These are phyloP conservation scores for Eulithis prunata DNA, from an alignment of 2,888 invertebrate species.

Conservation along the genomic window DNA sequence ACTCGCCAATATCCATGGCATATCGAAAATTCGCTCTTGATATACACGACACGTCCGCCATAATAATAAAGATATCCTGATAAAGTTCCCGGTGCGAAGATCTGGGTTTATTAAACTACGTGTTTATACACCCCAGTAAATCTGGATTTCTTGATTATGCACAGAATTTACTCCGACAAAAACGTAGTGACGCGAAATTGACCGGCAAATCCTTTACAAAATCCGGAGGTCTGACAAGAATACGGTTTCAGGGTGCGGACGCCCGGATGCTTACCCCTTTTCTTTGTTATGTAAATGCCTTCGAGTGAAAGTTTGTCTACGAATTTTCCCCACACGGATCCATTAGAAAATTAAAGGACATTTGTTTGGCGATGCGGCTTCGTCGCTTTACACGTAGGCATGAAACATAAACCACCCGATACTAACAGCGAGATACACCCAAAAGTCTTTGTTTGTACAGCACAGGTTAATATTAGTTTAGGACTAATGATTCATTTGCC, in stretches of 20 bases:
- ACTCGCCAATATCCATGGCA: slow-evolving; percentile 29
- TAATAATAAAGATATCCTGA: slow-evolving; percentile 47
- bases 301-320: slow-evolving; percentile 70
- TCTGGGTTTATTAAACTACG: slow-evolving; percentile 54
- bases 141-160: slow-evolving; percentile 55
- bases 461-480: slow-evolving; percentile 74
- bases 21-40: slow-evolving; percentile 40
- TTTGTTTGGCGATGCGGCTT: slow-evolving; percentile 62
- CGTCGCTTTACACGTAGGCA: slow-evolving; percentile 16
- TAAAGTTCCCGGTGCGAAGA: slow-evolving; percentile 48
- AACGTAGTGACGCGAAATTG: slow-evolving; percentile 67
- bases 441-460: slow-evolving; percentile 64
- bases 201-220: slow-evolving; percentile 72
- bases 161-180: slow-evolving; percentile 61
- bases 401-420: slow-evolving; percentile 42
- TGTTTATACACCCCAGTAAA: slow-evolving; percentile 49
- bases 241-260: slow-evolving; percentile 69
- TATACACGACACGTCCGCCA: slow-evolving; percentile 46
- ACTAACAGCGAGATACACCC: slow-evolving; percentile 59
- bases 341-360: slow-evolving; percentile 80
- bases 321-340: slow-evolving; percentile 70
- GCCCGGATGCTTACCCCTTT: slow-evolving; percentile 68
- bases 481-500: slow-evolving; percentile 76
- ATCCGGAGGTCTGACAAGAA: slow-evolving; percentile 71
- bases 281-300: slow-evolving; percentile 79